Evolutionary conservation across 2,113 vertebrate genomes (phyloP).

Genomic region (Thamnophis sirtalis): DNA sequence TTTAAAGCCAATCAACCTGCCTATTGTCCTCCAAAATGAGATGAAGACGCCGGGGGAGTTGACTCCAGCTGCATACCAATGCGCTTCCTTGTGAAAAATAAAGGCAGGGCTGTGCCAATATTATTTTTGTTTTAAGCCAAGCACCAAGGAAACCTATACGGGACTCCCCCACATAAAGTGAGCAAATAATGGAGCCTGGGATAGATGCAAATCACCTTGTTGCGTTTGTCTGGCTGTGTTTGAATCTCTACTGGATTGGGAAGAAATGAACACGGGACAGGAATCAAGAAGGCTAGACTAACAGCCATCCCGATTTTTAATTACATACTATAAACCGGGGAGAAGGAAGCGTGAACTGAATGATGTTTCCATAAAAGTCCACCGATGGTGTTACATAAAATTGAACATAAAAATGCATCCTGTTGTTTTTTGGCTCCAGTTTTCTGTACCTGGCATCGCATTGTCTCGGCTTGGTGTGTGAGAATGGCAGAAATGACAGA

Average conservation of each 20-base stretch:
- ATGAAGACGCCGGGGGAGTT: background rate
- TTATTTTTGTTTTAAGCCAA: background rate
- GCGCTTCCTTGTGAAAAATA: background rate
- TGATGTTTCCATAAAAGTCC: background rate
- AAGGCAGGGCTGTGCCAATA: background rate
- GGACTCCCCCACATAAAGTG: background rate
- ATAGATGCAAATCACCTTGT: background rate
- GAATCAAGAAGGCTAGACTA: background rate
- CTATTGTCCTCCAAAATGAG: conserved; percentile 33
- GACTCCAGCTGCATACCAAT: conserved; percentile 7
- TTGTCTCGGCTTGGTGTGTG: background rate
- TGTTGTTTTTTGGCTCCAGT: background rate
- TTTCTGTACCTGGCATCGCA: background rate
- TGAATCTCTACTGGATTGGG: background rate
- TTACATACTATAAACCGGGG: background rate
- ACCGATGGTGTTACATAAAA: background rate
- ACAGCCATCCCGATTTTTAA: background rate
- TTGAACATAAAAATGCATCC: background rate
- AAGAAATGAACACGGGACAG: background rate
- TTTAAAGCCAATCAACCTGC: conserved; percentile 39
- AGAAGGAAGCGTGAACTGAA: background rate
- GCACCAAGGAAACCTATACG: conserved; percentile 15
- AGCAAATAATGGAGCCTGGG: background rate
- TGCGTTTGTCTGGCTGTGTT: background rate
- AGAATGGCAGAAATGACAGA: background rate